Evolutionary conservation across 2,888 invertebrate genomes (phyloP).

Genomic region (Acronicta alni): DNA sequence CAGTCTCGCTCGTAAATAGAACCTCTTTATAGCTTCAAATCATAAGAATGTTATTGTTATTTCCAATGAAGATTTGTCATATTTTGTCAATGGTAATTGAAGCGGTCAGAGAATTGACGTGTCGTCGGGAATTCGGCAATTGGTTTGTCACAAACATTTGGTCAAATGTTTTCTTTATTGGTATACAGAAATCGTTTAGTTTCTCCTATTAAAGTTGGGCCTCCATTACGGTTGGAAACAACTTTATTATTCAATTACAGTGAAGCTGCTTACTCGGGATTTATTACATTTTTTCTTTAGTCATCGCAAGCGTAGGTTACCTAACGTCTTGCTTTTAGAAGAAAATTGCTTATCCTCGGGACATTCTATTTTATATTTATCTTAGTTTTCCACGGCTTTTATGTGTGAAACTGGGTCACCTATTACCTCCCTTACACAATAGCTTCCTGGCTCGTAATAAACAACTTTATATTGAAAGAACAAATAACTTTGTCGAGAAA

Average conservation of each 20-base stretch:
- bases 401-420: conserved; percentile 40
- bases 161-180: conserved; percentile 33
- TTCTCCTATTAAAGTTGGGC: conserved; percentile 35
- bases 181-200: conserved; percentile 33
- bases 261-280: conserved; percentile 32
- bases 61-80: conserved; percentile 57
- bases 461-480: conserved; percentile 49
- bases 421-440: conserved; percentile 34
- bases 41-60: conserved; percentile 66
- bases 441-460: conserved; percentile 33
- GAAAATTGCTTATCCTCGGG: conserved; percentile 35
- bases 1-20: conserved; percentile 62
- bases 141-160: conserved; percentile 31
- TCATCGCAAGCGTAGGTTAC: conserved; percentile 17
- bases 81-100: conserved; percentile 53
- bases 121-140: conserved; percentile 26
- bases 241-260: conserved; percentile 40
- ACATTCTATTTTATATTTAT: conserved; percentile 40
- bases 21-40: conserved; percentile 62
- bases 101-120: conserved; percentile 35
- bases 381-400: conserved; percentile 32
- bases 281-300: conserved; percentile 38
- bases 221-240: conserved; percentile 24
- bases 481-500: conserved; percentile 43
- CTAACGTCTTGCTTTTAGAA: conserved; percentile 35